phyloP scores from a whole-genome alignment of 2,888 invertebrate genomes.

The Halocaridina rubra region DNA sequence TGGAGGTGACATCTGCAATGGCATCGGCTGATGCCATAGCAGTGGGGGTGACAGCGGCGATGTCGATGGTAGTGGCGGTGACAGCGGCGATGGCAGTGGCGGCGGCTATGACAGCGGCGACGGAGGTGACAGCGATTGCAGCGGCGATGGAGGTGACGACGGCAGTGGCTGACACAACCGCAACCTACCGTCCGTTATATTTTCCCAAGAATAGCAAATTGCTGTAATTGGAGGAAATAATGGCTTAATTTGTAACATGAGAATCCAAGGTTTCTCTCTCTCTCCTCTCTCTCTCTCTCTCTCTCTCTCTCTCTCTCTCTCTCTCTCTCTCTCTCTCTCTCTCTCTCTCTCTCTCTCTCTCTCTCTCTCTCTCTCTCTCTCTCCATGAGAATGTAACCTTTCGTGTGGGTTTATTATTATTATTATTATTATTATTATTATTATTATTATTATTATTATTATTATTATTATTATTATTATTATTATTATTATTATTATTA shows the following conservation, averaged over 20 bases:
- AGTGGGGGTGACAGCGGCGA: too few species aligned
- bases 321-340: background rate
- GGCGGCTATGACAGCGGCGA: too few species aligned
- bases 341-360: background rate
- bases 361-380: background rate
- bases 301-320: background rate
- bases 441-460: background rate
- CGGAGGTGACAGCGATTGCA: too few species aligned
- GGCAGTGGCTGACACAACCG: too few species aligned
- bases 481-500: too few species aligned
- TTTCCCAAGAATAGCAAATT: constrained; percentile 22
- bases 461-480: background rate
- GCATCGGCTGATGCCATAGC: too few species aligned
- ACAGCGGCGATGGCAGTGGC: too few species aligned
- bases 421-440: background rate
- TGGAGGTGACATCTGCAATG: too few species aligned
- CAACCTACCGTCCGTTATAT: background rate
- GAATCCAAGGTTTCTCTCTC: background rate
- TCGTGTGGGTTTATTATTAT: background rate
- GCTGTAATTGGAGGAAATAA: constrained; percentile 23
- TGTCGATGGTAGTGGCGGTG: too few species aligned
- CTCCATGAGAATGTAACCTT: background rate
- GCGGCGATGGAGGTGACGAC: too few species aligned
- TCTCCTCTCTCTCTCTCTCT: constrained; percentile 3
- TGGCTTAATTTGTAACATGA: constrained; percentile 27